Evolutionary conservation across 1,140 invertebrate species (phyloP).

Genomic region (Paraescarpia echinospica): DNA sequence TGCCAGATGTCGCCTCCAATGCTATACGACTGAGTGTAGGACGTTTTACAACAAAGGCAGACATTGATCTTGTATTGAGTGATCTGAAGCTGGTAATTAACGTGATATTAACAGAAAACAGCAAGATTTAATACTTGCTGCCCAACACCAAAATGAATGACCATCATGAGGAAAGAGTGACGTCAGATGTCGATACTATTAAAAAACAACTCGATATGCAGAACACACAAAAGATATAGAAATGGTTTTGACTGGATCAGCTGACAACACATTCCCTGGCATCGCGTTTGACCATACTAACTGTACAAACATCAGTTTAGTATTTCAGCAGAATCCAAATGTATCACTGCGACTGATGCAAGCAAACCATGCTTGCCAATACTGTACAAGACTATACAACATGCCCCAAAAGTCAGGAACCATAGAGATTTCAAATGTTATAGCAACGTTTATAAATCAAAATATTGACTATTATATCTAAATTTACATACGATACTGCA

Average conservation of each 20-base stretch:
- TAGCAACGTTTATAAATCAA: background rate
- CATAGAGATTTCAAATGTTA: constrained; percentile 30
- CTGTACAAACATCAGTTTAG: background rate
- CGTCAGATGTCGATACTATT: background rate
- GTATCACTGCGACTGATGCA: background rate
- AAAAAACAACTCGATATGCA: background rate
- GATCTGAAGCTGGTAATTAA: background rate
- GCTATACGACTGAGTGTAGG: background rate
- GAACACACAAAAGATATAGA: background rate
- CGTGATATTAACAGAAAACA: background rate
- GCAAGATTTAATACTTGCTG: background rate
- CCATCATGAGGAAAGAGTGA: background rate
- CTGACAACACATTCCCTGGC: background rate
- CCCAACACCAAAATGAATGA: background rate
- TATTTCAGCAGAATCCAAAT: background rate
- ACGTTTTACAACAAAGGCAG: background rate
- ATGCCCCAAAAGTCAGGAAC: background rate
- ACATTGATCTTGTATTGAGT: background rate
- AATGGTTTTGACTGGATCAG: background rate
- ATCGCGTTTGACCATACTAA: background rate
- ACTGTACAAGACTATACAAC: background rate
- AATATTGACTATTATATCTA: background rate
- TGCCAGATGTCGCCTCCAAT: background rate
- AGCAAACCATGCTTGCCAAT: background rate
- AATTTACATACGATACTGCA: too few relatives aligned